Evolutionary conservation across 2,888 invertebrate genomes (phyloP).

Genomic region (Plebejus argus): DNA sequence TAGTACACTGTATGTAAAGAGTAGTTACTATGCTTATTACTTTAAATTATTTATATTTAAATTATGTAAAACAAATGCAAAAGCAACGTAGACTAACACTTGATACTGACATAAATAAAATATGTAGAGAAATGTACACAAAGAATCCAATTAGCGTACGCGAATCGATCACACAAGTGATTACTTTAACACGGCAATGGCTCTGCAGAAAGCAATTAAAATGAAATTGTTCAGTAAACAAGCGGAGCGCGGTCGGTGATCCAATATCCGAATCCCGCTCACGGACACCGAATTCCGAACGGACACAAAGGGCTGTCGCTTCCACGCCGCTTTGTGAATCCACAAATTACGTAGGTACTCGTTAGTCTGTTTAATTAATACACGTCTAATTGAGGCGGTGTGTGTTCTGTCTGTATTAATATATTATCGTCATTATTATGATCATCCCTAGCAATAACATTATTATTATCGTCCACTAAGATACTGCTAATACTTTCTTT

Average conservation of each 20-base stretch:
- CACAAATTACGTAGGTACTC: slow-evolving; percentile 22
- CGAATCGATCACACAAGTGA: slow-evolving; percentile 36
- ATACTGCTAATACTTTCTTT: too few relatives aligned
- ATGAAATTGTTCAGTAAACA: slow-evolving; percentile 69
- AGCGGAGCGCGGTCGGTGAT: slow-evolving; percentile 58
- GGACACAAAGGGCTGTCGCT: slow-evolving; percentile 70
- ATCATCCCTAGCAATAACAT: neutral
- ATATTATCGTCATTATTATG: neutral
- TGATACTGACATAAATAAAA: neutral
- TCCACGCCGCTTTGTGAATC: slow-evolving; percentile 58
- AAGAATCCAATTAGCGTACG: slow-evolving; percentile 24
- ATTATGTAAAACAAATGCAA: neutral
- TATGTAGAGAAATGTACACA: neutral
- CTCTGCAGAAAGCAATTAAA: slow-evolving; percentile 65
- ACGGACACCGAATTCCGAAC: slow-evolving; percentile 40
- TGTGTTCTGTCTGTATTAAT: neutral
- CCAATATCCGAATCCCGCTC: slow-evolving; percentile 73
- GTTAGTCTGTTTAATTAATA: slow-evolving; percentile 22
- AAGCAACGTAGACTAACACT: neutral
- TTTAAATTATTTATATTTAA: neutral
- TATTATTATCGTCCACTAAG: neutral
- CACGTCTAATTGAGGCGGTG: neutral
- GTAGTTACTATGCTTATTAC: neutral
- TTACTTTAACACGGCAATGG: slow-evolving; percentile 36
- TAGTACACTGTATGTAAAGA: neutral